Evolutionary conservation across 1,140 invertebrate species (phyloP).

Genomic region (Meteorus sp.): DNA sequence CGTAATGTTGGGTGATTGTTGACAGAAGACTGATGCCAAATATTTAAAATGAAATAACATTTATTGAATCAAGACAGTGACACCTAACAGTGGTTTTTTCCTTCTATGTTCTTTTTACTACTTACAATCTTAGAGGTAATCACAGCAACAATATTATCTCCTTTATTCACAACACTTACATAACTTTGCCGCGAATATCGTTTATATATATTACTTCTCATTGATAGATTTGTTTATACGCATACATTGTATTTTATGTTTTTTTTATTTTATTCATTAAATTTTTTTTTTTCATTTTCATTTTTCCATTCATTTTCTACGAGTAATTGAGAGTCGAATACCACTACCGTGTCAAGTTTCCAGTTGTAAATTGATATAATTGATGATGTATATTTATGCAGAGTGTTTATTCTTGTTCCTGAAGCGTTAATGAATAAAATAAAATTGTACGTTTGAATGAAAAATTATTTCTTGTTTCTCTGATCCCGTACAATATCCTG

Average conservation of each 20-base stretch:
- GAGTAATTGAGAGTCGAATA: not conserved
- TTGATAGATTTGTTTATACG: slow-evolving; percentile 58
- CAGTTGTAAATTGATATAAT: not conserved
- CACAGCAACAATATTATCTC: slow-evolving; percentile 63
- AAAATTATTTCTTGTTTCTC: too few species aligned
- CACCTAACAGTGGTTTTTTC: slow-evolving; percentile 54
- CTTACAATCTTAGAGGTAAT: slow-evolving; percentile 62
- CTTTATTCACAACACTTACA: slow-evolving; percentile 61
- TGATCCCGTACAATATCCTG: too few species aligned
- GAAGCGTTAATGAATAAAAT: too few species aligned
- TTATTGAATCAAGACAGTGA: slow-evolving; percentile 60
- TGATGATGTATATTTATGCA: not conserved
- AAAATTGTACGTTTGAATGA: too few species aligned
- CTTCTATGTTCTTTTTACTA: slow-evolving; percentile 59
- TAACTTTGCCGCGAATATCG: slow-evolving; percentile 55
- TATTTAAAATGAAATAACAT: slow-evolving; percentile 61
- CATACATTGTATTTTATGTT: slow-evolving; percentile 50
- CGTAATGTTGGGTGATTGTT: not conserved
- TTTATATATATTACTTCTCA: slow-evolving; percentile 48
- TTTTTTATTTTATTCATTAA: slow-evolving; percentile 26
- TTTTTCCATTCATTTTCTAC: too few species aligned
- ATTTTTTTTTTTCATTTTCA: not conserved
- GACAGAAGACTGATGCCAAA: not conserved
- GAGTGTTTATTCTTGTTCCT: not conserved
- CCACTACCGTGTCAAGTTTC: not conserved